A percentile compares a stretch with the other conserved stretches of the same genome.
Evolutionary conservation across 2,888 invertebrate species (phyloP).

Genomic region (Drosophila parthenogenetica): DNA sequence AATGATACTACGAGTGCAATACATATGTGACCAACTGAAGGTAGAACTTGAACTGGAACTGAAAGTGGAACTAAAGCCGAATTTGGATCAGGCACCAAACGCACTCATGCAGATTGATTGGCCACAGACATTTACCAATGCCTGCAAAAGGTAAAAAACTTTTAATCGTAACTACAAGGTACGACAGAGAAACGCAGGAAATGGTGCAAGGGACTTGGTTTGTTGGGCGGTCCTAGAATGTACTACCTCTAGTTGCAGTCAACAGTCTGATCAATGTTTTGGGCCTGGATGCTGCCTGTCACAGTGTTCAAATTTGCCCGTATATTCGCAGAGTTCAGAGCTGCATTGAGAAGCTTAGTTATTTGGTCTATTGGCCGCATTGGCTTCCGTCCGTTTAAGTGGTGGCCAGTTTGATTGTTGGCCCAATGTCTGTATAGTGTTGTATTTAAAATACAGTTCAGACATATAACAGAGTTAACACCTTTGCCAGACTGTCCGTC

Average conservation of each 20-base stretch:
- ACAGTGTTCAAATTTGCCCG: slow-evolving; percentile 43
- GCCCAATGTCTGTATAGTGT: background rate
- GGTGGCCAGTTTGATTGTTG: background rate
- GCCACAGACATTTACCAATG: slow-evolving; percentile 69
- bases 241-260: slow-evolving; percentile 9
- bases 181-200: background rate
- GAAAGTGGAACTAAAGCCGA: slow-evolving; percentile 1
- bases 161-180: slow-evolving; percentile 58
- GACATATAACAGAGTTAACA: background rate
- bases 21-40: slow-evolving; percentile 30
- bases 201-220: background rate
- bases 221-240: slow-evolving; percentile 16
- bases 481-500: background rate
- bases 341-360: slow-evolving; percentile 33
- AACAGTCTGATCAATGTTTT: slow-evolving; percentile 18
- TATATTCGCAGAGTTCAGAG: slow-evolving; percentile 21
- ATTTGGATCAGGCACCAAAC: slow-evolving; percentile 43
- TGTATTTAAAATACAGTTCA: background rate
- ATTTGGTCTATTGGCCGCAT: slow-evolving; percentile 37
- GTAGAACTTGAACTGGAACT: background rate
- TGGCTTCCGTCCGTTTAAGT: slow-evolving; percentile 10
- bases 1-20: slow-evolving; percentile 66
- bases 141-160: slow-evolving; percentile 55
- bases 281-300: slow-evolving; percentile 12
- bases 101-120: slow-evolving; percentile 81